Percentiles rank a stretch among this genome's conserved stretches.
Conservation (phyloP, 2,888 invertebrate genomes). For the Esperia sulphurella region DNA sequence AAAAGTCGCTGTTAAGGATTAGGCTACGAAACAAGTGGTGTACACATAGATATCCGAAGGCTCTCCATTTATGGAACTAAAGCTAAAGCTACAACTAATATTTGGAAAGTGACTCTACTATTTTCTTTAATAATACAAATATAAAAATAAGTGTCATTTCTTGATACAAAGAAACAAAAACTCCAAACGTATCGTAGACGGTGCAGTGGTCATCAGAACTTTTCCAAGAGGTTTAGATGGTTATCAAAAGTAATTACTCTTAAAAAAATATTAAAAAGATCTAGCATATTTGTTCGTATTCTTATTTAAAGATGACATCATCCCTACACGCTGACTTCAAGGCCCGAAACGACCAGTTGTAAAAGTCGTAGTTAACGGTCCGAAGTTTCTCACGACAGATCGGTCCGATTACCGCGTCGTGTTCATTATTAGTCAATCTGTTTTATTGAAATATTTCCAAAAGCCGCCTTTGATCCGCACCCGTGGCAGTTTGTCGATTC, state of each 20-base stretch:
- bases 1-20: constrained; percentile 46
- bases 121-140: too few species aligned
- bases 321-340: constrained; percentile 25
- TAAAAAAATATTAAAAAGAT: too few species aligned
- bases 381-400: constrained; percentile 74
- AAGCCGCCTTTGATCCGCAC: constrained; percentile 62
- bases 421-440: constrained; percentile 75
- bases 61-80: too few species aligned
- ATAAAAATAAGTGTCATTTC: too few species aligned
- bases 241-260: too few species aligned
- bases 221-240: too few species aligned
- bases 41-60: neutral
- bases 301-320: neutral
- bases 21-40: constrained; percentile 32
- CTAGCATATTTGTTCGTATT: neutral
- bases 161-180: neutral
- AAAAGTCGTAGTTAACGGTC: constrained; percentile 65
- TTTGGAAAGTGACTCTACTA: too few species aligned
- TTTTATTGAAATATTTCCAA: constrained; percentile 60
- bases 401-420: constrained; percentile 52
- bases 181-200: too few species aligned
- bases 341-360: constrained; percentile 51
- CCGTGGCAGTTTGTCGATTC: constrained; percentile 53
- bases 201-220: too few species aligned
- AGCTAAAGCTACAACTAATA: neutral